Conservation (phyloP, 2,888 invertebrate genomes). For the Carabus problematicus region DNA sequence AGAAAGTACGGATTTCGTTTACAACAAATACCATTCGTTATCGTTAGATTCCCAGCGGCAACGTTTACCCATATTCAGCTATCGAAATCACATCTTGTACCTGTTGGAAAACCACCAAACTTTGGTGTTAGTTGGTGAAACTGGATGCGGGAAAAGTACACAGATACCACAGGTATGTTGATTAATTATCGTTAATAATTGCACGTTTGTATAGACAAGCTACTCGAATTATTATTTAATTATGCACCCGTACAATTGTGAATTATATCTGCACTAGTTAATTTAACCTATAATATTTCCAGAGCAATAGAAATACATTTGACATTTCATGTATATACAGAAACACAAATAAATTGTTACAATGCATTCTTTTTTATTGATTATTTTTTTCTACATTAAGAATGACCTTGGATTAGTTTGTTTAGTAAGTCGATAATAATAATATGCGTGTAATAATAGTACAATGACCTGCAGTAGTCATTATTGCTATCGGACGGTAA, state of each 20-base stretch:
- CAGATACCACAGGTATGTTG: conserved; percentile 87
- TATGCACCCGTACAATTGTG: neutral
- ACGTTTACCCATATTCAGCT: conserved; percentile 85
- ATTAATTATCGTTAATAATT: neutral
- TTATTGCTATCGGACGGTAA: too few species aligned
- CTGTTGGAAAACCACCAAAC: conserved; percentile 90
- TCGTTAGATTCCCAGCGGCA: conserved; percentile 86
- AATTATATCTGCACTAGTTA: too few species aligned
- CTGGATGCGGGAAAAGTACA: conserved; percentile 96
- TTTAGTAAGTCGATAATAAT: too few species aligned
- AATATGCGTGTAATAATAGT: too few species aligned
- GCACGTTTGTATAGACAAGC: conserved; percentile 1
- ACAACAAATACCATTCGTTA: conserved; percentile 84
- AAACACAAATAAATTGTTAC: too few species aligned
- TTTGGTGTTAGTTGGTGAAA: conserved; percentile 89
- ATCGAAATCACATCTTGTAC: conserved; percentile 87
- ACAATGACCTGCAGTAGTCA: too few species aligned
- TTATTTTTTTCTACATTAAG: too few species aligned
- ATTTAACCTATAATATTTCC: too few species aligned
- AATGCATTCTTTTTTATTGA: too few species aligned
- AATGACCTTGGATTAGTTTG: too few species aligned
- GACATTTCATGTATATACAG: too few species aligned
- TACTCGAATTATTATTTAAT: conserved; percentile 24
- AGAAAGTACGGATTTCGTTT: conserved; percentile 68
- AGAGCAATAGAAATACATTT: too few species aligned